Evolutionary conservation across 2,888 invertebrate genomes (phyloP).

Genomic region (Camponotus fellah): DNA sequence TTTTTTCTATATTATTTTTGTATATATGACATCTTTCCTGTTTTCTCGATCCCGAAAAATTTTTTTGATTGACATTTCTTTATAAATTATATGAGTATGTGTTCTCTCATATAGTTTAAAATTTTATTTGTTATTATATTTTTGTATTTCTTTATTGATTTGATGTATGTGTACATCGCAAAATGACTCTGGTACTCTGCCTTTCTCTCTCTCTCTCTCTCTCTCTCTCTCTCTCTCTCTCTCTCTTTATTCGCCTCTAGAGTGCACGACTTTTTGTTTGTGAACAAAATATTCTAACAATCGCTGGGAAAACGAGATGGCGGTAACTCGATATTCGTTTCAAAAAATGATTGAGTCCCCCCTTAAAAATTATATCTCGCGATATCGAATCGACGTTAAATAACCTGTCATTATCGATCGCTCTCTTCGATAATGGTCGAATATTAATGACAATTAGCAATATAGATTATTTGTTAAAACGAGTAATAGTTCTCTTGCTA

Average conservation of each 20-base stretch:
- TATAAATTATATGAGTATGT: too few species aligned
- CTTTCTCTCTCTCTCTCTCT: too few species aligned
- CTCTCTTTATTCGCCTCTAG: conserved; percentile 13
- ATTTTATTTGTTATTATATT: neutral
- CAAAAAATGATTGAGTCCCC: conserved; percentile 46
- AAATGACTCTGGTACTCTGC: neutral
- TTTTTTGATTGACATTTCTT: too few species aligned
- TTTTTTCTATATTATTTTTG: too few species aligned
- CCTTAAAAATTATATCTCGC: conserved; percentile 47
- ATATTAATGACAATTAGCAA: conserved; percentile 22
- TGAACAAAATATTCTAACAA: conserved; percentile 50
- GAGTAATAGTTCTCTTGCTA: neutral
- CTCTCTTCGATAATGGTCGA: conserved; percentile 32
- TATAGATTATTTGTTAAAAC: neutral
- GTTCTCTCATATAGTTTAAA: too few species aligned
- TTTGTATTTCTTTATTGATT: neutral
- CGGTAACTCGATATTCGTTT: conserved; percentile 46
- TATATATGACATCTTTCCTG: too few species aligned
- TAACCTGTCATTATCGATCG: conserved; percentile 37
- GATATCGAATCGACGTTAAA: conserved; percentile 34
- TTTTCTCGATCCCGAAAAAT: too few species aligned
- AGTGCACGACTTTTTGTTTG: conserved; percentile 33
- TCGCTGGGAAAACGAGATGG: conserved; percentile 28
- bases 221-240: too few species aligned
- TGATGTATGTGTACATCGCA: neutral